Base-by-base conservation (phyloP, 2,113 vertebrate species). In the Hemicordylus capensis region DNA sequence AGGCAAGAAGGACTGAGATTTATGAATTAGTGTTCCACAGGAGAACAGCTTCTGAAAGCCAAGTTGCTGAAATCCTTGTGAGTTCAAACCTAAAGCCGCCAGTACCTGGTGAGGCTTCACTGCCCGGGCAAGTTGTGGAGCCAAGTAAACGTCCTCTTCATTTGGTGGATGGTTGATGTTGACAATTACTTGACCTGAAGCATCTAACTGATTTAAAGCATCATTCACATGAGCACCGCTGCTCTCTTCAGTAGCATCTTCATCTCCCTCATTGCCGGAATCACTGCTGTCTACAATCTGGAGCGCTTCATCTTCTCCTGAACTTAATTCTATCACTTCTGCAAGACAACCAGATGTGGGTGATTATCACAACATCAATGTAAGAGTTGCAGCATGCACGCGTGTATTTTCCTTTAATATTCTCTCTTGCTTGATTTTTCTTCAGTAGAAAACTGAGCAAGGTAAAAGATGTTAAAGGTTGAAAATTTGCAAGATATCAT, bases 31-130 rank as follows among this genome's bases (percentile, higher is more conserved):
- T 42, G 59, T 54, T 26, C 59, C 24, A 44, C 15, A 51, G 51
- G 14, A 83, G 31, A 61, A 81, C 39, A 84, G 42, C 76, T 24
- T 63, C 72, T 88, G 44, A 73, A 12, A 67, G 34, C 37, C 66
- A 2, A 69, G 84, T 85, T 64, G n/a, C 76, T 12, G 3, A 87
- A 83, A 31, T 58, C 0, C 72, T 28, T 72, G 37, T 3, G 66
- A 78, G 87, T 88, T 34, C 31, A 28, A 66, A 84, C 37, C n/a
- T 26, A 4, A 73, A 80, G 20, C 76, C 44, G 70, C 78, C 31
- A 51, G 20, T 96, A 99, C 99, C 98, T 99, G 98, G 96, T 99
- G 98, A 92, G 99, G 98, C 96, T 99, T 99, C 89, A 99, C 99
- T 10, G 97, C 98, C n/a, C 94, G 96, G 48, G 98, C 98, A 86